Evolutionary conservation across 2,113 vertebrate genomes (phyloP).

Genomic region (Gambusia affinis): DNA sequence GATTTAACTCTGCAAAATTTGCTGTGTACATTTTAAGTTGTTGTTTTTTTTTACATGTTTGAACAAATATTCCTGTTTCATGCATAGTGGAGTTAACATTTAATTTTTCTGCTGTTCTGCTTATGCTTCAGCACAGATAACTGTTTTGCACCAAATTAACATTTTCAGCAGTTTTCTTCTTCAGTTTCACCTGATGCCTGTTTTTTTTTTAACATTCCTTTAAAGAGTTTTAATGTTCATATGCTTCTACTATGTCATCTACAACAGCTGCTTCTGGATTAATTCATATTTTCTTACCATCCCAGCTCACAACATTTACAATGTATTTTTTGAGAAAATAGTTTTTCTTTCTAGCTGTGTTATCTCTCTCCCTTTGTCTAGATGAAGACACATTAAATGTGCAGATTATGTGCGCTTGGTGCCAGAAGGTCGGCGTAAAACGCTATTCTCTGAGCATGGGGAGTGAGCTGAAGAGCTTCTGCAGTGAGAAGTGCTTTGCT

Average conservation of each 20-base stretch:
- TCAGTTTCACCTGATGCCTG: not conserved
- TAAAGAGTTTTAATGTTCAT: too few relatives aligned
- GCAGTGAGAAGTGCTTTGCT: slow-evolving; percentile 99
- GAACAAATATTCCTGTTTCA: not conserved
- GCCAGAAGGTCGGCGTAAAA: slow-evolving; percentile 99
- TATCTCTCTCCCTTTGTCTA: slow-evolving; percentile 69
- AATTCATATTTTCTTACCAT: not conserved
- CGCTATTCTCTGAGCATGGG: slow-evolving; percentile 99
- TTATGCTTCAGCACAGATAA: not conserved
- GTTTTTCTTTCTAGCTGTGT: not conserved
- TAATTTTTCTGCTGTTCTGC: not conserved
- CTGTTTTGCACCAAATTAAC: not conserved
- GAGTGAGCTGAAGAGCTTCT: slow-evolving; percentile 99
- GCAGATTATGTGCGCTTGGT: slow-evolving; percentile 99
- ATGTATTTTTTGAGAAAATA: not conserved
- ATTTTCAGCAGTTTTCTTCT: not conserved
- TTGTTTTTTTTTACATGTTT: not conserved
- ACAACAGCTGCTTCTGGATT: not conserved
- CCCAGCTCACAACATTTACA: not conserved
- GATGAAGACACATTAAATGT: slow-evolving; percentile 97
- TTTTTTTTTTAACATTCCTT: too few relatives aligned
- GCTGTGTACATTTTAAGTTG: too few relatives aligned
- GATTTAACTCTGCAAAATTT: too few relatives aligned
- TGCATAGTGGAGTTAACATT: not conserved
- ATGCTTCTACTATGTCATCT: not conserved